Base-by-base conservation (phyloP, 1,140 invertebrate genomes). In the Drosophila sp. region DNA sequence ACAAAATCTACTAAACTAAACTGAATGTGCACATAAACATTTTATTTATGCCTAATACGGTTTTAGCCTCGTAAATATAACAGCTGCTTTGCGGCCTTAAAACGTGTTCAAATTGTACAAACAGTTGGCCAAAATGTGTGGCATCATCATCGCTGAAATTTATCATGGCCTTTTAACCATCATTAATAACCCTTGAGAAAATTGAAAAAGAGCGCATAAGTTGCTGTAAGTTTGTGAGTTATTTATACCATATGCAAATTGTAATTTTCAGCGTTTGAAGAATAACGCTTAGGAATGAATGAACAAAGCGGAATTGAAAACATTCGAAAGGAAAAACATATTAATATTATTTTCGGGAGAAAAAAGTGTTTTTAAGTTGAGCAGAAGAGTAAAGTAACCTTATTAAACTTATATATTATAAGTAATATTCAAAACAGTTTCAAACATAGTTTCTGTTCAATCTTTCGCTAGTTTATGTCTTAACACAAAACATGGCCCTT, bases 41-140 rank as follows among this genome's bases (percentile, higher is more conserved):
- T 64, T 70, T 40, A 14, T 9, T 46, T 27, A 54, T 45, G 48
- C 48, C 27, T 11, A 53, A 58, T 29, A 32, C 43, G 3, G 11
- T 50, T 40, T 38, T 29, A 25, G 40, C 14, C 25, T 56, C 32
- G 34, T 65, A 65, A 71, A 71, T 54, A 25, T 34, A 46, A 46
- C 61, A 71, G 43, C 61, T 70, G 48, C 29, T 51, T 34, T 32
- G 13, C 38, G 21, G 13, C 66, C 32, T 9, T n/a, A 38, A 50
- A 65, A 71, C 67, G 51, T 65, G 61, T 56, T 3, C 9, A 29
- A 45, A 6, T 50, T 57, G 18, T 5, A 48, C 36, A 65, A 65
- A 14, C 51, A 40, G 16, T 50, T 34, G 0, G 14, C 13, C 21
- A 2, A 18, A 13, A 4, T 43, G 13, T 61, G 13, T 61, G 43